A percentile compares a stretch with the other conserved stretches of the same genome.
phyloP scores from a whole-genome alignment of 2,113 vertebrate species.

The Megalops atlanticus region DNA sequence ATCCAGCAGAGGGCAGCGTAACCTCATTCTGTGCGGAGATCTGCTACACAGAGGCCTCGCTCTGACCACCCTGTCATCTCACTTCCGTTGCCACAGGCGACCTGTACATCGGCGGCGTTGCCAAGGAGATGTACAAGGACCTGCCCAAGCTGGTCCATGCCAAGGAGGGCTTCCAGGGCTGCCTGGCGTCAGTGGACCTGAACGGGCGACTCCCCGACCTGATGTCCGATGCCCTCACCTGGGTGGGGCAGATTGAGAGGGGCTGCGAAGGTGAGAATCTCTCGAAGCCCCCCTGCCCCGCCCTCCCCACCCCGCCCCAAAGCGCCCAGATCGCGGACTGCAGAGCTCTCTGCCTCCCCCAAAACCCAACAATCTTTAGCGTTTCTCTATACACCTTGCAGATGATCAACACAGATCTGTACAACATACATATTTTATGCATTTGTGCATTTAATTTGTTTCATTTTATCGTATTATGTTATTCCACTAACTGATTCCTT shows the following conservation, averaged over 20 bases:
- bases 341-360: too few relatives aligned
- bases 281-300: too few relatives aligned
- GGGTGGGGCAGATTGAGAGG: constrained; percentile 93
- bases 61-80: neutral
- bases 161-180: constrained; percentile 96
- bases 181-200: constrained; percentile 92
- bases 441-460: too few relatives aligned
- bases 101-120: constrained; percentile 92
- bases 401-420: too few relatives aligned
- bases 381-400: too few relatives aligned
- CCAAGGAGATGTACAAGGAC: constrained; percentile 95
- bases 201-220: constrained; percentile 96
- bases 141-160: constrained; percentile 95
- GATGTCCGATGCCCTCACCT: constrained; percentile 91
- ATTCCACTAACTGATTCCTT: too few relatives aligned
- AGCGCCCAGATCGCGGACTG: too few relatives aligned
- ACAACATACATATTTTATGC: too few relatives aligned
- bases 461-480: too few relatives aligned
- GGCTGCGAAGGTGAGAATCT: constrained; percentile 94
- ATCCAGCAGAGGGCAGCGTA: constrained; percentile 12
- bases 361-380: too few relatives aligned
- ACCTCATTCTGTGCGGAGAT: neutral
- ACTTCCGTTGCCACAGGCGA: constrained; percentile 75
- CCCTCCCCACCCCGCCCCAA: too few relatives aligned
- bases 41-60: neutral